These are phyloP conservation scores for Thomomys bottae DNA, from an alignment of 2,113 vertebrate genomes.

Conservation along the genomic window DNA sequence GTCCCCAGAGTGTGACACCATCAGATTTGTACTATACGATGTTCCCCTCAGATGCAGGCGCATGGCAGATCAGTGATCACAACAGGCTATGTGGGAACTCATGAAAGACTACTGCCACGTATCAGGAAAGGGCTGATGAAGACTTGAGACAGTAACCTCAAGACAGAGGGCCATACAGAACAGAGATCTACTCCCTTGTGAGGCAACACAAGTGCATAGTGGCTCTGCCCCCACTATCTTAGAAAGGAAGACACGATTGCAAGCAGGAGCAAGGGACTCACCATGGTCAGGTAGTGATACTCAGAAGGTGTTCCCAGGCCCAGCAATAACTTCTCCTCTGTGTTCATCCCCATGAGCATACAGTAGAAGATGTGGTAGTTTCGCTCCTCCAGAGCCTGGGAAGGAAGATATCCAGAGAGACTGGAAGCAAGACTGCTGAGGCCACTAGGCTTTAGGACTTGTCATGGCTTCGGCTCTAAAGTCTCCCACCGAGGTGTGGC, in stretches of 20 bases:
- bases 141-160: not conserved
- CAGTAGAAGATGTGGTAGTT: constrained; percentile 99
- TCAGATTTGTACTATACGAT: not conserved
- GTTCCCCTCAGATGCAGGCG: not conserved
- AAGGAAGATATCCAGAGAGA: not conserved
- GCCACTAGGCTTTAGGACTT: not conserved
- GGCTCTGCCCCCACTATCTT: not conserved
- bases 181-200: not conserved
- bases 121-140: not conserved
- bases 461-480: not conserved
- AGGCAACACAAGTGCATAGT: not conserved
- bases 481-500: not conserved
- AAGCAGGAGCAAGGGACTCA: constrained; percentile 69
- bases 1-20: not conserved
- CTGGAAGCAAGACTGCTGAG: rapidly evolving
- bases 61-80: not conserved
- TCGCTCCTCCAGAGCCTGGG: constrained; percentile 93
- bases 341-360: constrained; percentile 95
- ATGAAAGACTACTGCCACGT: not conserved
- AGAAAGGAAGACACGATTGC: not conserved
- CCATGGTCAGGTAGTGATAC: constrained; percentile 95
- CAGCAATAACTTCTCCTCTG: constrained; percentile 93
- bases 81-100: not conserved
- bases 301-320: constrained; percentile 90
- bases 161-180: not conserved